These are phyloP conservation scores for Orthosia gothica DNA, from an alignment of 2,888 invertebrate genomes.

Conservation along the genomic window DNA sequence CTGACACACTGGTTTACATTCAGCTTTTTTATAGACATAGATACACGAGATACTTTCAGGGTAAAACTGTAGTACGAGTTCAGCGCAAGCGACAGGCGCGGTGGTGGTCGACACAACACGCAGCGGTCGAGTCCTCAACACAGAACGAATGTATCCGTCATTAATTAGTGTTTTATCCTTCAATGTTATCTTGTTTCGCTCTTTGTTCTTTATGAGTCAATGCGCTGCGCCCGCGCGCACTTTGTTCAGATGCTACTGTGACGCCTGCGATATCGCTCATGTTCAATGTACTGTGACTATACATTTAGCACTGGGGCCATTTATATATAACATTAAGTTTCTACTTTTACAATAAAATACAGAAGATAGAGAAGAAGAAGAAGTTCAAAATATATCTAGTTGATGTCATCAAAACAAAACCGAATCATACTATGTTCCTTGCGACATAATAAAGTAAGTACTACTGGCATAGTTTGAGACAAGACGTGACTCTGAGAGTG, in stretches of 20 bases:
- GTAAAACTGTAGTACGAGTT: background rate
- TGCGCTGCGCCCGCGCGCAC: background rate
- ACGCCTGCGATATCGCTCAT: background rate
- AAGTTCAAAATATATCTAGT: background rate
- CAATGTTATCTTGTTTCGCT: conserved; percentile 17
- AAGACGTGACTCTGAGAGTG: background rate
- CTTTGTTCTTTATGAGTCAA: conserved; percentile 5
- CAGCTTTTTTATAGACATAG: background rate
- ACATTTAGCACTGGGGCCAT: background rate
- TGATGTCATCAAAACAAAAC: background rate
- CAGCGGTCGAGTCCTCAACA: background rate
- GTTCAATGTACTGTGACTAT: background rate
- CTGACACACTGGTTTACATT: background rate
- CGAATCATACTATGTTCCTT: background rate
- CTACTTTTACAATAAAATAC: background rate
- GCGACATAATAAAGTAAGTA: background rate
- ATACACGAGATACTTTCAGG: background rate
- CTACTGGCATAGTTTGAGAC: background rate
- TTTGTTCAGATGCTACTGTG: background rate
- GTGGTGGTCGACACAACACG: background rate
- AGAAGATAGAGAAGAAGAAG: too few relatives aligned
- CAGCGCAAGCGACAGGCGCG: background rate
- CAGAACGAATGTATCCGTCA: background rate
- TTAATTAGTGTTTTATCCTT: conserved; percentile 16
- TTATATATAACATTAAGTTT: background rate